Conservation (phyloP, 2,797 vertebrate genomes). For the Gymnodraco acuticeps region DNA sequence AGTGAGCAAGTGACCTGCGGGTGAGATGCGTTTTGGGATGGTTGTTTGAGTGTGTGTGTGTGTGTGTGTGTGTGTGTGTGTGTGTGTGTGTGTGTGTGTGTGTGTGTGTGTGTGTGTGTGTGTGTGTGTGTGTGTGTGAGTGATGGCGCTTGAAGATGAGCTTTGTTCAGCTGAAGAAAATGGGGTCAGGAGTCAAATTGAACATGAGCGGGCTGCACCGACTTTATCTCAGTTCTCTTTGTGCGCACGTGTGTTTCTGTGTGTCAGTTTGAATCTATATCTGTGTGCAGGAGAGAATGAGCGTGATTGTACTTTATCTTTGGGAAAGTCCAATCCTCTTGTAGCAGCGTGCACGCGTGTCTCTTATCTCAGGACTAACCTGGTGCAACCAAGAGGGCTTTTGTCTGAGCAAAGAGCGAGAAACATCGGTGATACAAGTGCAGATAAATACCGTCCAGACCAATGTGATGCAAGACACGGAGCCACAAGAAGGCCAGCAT, state of each 20-base stretch:
- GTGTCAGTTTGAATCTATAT: slow-evolving; percentile 1
- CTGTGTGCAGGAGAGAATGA: slow-evolving; percentile 16
- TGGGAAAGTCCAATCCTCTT: slow-evolving; percentile 42
- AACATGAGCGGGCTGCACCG: slow-evolving; percentile 32
- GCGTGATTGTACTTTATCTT: slow-evolving; percentile 41
- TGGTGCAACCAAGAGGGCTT: slow-evolving; percentile 42
- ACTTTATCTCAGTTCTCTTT: slow-evolving; percentile 46
- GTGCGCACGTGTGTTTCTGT: slow-evolving; percentile 5
- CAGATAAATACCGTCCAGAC: slow-evolving; percentile 29
- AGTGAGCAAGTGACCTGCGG: slow-evolving; percentile 38
- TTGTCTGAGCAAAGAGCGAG: slow-evolving; percentile 39
- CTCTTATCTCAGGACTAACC: slow-evolving; percentile 50
- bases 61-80: background rate
- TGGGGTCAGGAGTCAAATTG: slow-evolving; percentile 56
- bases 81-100: slow-evolving; percentile 1
- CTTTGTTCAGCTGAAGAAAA: slow-evolving; percentile 30
- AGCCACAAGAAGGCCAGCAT: slow-evolving; percentile 3
- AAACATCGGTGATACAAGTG: slow-evolving; percentile 37
- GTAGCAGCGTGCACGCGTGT: slow-evolving; percentile 31
- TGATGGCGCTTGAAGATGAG: slow-evolving; percentile 22
- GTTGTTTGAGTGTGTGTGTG: slow-evolving; percentile 10
- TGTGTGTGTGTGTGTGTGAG: background rate
- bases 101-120: slow-evolving; percentile 1
- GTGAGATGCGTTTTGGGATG: slow-evolving; percentile 8
- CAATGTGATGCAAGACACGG: slow-evolving; percentile 4